phyloP scores from a whole-genome alignment of 2,113 vertebrate species.

The Nymphicus hollandicus region DNA sequence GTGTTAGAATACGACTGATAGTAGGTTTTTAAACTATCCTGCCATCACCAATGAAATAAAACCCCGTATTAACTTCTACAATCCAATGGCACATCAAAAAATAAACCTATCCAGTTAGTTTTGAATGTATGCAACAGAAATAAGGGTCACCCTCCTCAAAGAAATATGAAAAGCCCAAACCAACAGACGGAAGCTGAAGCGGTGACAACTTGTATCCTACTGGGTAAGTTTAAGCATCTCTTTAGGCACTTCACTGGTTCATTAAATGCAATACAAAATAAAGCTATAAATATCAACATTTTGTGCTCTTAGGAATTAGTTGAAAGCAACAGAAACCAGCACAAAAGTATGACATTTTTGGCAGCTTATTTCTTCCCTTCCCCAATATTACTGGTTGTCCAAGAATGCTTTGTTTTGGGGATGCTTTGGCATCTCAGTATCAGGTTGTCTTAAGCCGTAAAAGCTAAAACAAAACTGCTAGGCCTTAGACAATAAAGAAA shows the following conservation, averaged over 20 bases:
- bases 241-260: constrained; percentile 80
- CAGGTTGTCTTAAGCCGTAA: constrained; percentile 61
- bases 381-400: constrained; percentile 46
- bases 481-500: constrained; percentile 73
- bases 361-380: constrained; percentile 67
- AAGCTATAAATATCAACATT: constrained; percentile 75
- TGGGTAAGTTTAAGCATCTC: constrained; percentile 62
- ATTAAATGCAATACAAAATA: constrained; percentile 74
- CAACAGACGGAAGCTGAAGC: constrained; percentile 32
- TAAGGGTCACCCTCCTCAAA: constrained; percentile 52
- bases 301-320: constrained; percentile 73
- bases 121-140: constrained; percentile 33
- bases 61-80: neutral
- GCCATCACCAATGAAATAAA: constrained; percentile 2
- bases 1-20: neutral
- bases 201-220: constrained; percentile 56
- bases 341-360: constrained; percentile 74
- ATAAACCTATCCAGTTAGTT: neutral
- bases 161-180: neutral
- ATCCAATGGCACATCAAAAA: neutral
- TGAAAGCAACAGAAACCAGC: constrained; percentile 65
- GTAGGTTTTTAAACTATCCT: neutral
- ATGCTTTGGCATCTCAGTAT: constrained; percentile 74
- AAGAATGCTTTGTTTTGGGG: constrained; percentile 65
- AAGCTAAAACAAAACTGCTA: constrained; percentile 66